Evolutionary conservation across 2,888 invertebrate species (phyloP).

Genomic region (Sphaeridia pumilis): DNA sequence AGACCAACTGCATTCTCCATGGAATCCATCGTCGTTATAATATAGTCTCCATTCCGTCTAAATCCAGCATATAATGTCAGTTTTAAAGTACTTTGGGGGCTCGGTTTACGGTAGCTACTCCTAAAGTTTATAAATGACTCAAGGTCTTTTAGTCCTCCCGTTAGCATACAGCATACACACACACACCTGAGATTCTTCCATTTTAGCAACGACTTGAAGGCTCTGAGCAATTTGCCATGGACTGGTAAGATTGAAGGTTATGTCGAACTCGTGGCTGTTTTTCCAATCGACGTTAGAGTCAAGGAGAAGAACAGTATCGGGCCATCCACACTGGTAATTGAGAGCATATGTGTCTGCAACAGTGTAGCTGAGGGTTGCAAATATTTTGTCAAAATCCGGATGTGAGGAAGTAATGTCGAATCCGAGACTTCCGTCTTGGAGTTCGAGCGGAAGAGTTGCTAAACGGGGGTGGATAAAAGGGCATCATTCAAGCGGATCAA

Average conservation of each 20-base stretch:
- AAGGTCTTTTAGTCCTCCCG: too few species aligned
- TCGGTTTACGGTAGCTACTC: too few species aligned
- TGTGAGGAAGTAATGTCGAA: slow-evolving; percentile 35
- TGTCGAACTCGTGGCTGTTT: slow-evolving; percentile 35
- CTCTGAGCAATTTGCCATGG: slow-evolving; percentile 35
- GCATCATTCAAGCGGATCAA: too few species aligned
- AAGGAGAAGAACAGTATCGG: slow-evolving; percentile 32
- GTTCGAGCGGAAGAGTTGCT: too few species aligned
- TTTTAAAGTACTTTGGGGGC: too few species aligned
- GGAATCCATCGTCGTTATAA: slow-evolving; percentile 31
- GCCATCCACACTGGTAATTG: slow-evolving; percentile 36
- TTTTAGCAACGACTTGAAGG: slow-evolving; percentile 33
- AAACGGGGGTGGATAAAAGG: too few species aligned
- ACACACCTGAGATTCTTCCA: slow-evolving; percentile 36
- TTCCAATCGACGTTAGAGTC: slow-evolving; percentile 31
- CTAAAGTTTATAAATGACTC: too few species aligned
- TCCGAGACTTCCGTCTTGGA: slow-evolving; percentile 34
- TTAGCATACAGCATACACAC: too few species aligned
- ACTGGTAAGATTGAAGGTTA: slow-evolving; percentile 30
- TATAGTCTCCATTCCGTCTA: slow-evolving; percentile 33
- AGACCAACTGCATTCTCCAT: slow-evolving; percentile 32
- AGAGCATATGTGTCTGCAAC: slow-evolving; percentile 34
- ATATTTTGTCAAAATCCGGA: slow-evolving; percentile 36
- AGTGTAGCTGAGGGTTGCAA: slow-evolving; percentile 36
- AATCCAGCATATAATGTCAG: too few species aligned